phyloP scores from a whole-genome alignment of 2,888 invertebrate species.

The Agapetus fuscipes region DNA sequence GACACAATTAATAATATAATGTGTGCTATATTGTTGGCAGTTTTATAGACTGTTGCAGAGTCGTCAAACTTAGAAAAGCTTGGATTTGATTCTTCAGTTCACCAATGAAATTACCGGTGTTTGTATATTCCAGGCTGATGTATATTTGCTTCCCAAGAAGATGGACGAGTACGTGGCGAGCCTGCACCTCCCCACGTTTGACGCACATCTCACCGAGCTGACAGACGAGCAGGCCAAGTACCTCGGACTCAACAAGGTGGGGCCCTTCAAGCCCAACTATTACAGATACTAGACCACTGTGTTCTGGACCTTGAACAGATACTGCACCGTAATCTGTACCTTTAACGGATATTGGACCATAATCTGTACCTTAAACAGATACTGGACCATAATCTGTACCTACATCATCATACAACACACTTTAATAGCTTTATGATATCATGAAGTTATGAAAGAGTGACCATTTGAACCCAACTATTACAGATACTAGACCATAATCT shows the following conservation, averaged over 20 bases:
- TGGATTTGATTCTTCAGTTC: too few relatives aligned
- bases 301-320: neutral
- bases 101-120: too few relatives aligned
- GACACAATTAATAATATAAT: too few relatives aligned
- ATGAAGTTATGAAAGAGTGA: too few relatives aligned
- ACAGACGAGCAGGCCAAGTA: slow-evolving; percentile 96
- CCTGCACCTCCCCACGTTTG: slow-evolving; percentile 92
- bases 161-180: slow-evolving; percentile 99
- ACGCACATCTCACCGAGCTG: slow-evolving; percentile 93
- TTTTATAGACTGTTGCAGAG: slow-evolving; percentile 94
- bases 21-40: too few relatives aligned
- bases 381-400: neutral
- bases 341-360: neutral
- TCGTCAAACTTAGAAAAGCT: slow-evolving; percentile 89
- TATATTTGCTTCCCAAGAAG: slow-evolving; percentile 95
- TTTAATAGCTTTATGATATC: too few relatives aligned
- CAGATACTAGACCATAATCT: neutral
- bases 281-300: slow-evolving; percentile 61
- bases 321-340: neutral
- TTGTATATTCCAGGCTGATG: slow-evolving; percentile 58
- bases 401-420: too few relatives aligned
- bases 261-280: slow-evolving; percentile 98
- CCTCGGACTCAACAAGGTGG: slow-evolving; percentile 93
- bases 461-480: neutral
- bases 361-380: neutral